phyloP scores from a whole-genome alignment of 2,888 invertebrate species.

The Lampropteryx suffumata region DNA sequence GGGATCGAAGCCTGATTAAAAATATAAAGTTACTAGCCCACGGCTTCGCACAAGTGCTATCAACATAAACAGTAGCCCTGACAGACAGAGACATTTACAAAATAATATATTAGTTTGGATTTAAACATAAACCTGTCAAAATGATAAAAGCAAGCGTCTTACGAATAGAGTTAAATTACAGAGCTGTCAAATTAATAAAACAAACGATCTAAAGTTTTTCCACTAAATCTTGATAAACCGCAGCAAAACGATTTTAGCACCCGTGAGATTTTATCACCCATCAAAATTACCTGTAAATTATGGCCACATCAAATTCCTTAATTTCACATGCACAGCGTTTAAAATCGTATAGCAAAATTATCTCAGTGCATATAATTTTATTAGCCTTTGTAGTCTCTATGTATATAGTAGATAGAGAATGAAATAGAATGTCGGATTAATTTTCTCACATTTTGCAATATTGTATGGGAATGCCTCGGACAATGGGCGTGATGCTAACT shows the following conservation, averaged over 20 bases:
- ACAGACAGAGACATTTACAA: too few relatives aligned
- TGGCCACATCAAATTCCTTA: constrained; percentile 21
- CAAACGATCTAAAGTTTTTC: too few relatives aligned
- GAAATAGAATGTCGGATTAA: constrained; percentile 2
- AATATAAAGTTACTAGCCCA: too few relatives aligned
- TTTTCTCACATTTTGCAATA: constrained; percentile 41
- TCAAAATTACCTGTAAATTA: constrained; percentile 26
- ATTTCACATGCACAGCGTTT: constrained; percentile 22
- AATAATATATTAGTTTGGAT: too few relatives aligned
- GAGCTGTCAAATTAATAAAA: constrained; percentile 11
- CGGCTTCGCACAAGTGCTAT: too few relatives aligned
- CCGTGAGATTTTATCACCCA: constrained; percentile 25
- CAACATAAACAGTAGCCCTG: too few relatives aligned
- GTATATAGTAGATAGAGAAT: background rate
- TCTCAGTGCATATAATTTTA: background rate
- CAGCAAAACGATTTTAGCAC: constrained; percentile 31
- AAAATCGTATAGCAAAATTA: constrained; percentile 30
- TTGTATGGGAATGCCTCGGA: constrained; percentile 36
- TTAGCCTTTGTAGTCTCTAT: background rate
- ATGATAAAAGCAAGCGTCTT: background rate
- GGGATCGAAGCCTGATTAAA: too few relatives aligned
- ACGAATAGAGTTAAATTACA: background rate
- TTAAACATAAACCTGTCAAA: background rate
- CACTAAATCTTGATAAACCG: constrained; percentile 25
- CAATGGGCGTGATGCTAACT: constrained; percentile 22